Evolutionary conservation across 2,113 vertebrate species (phyloP), one percentile per base, ranked within the genome.

Genomic region (Ia io): DNA sequence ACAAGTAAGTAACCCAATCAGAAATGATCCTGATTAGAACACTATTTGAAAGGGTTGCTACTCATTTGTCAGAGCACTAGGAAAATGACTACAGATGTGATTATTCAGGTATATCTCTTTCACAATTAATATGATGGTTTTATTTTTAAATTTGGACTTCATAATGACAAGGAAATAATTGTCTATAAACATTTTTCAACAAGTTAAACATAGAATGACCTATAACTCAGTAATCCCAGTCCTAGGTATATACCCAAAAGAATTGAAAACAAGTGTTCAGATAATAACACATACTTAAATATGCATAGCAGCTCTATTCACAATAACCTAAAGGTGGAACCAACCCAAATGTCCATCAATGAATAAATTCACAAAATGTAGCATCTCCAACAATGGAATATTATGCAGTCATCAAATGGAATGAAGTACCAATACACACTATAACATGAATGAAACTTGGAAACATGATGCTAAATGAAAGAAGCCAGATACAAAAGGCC

Each of bases 201-300:
- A 96, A 85, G n/a, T 93, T 78, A 87, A 71, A 49, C 32, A 77
- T 44, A 40, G 49, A 90, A 84, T 77, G 82, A 35, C 18, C 35
- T 80, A 28, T 76, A 17, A 47, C 4, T 18, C 32, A 91, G 23
- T 44, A 85, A 63, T 76, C 69, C 49, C 9, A 63, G 84, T 78
- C 51, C 2, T 3, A 49, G 28, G 7, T 61, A 42, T 83, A 70
- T 13, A 61, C 2, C 18, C 2, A 42, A 73, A 91, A 76, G 13
- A 94, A 67, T 22, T 87, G 35, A 93, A 90, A 93, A 84, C 13
- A 65, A 84, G 13, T n/a, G 28, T 69, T 95, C 70, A 88, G 73
- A 82, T 32, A 70, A 93, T 87, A 69, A 23, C 1, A 40, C 12
- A 1, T 47, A 40, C 17, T 6, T 88, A 51, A 51, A 23, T 95